Evolutionary conservation across 1,140 invertebrate genomes (phyloP).

Genomic region (Atta cephalotes): DNA sequence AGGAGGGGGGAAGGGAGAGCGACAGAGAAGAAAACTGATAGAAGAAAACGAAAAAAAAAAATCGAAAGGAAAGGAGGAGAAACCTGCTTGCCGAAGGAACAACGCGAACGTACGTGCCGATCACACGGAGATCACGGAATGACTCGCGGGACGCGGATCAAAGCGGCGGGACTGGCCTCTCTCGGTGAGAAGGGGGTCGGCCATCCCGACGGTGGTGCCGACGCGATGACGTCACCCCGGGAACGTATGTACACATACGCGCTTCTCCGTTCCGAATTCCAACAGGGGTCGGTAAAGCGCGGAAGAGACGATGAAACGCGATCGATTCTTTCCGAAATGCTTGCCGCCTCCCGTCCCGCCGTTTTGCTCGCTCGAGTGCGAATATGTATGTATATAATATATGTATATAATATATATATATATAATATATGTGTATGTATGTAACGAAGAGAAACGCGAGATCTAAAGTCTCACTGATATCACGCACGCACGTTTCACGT

Average conservation of each 20-base stretch:
- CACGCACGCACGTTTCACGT: background rate
- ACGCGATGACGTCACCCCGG: constrained; percentile 66
- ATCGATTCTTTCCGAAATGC: background rate
- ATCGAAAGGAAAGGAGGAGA: no score
- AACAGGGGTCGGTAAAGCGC: background rate
- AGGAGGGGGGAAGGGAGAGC: background rate
- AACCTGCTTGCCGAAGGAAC: no score
- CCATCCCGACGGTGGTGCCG: constrained; percentile 58
- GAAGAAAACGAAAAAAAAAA: no score
- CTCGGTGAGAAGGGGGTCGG: background rate
- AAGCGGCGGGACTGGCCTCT: no score
- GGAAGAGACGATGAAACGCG: constrained; percentile 39
- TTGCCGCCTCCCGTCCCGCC: background rate
- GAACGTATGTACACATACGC: constrained; percentile 8
- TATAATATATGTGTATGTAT: no score
- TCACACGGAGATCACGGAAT: no score
- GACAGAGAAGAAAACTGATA: background rate
- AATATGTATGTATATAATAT: background rate
- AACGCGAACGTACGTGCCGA: no score
- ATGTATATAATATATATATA: background rate
- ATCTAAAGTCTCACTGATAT: background rate
- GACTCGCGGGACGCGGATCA: no score
- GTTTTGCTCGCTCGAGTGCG: background rate
- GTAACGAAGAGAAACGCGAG: background rate
- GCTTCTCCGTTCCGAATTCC: constrained; percentile 44